phyloP scores from a whole-genome alignment of 2,113 vertebrate species.

The Platysteira castanea region DNA sequence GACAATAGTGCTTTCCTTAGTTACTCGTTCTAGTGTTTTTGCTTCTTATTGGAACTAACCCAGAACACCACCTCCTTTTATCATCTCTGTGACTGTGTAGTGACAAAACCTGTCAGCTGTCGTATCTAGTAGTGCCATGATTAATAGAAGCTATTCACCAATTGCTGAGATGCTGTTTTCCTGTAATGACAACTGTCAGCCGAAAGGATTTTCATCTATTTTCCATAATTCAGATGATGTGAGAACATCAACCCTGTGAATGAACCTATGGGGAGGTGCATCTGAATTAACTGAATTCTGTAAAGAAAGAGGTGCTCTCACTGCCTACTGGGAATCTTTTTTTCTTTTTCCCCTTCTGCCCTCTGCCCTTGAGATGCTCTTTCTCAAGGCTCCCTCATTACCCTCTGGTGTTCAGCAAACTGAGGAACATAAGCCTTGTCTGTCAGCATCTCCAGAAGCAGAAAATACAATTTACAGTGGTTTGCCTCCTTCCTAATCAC shows the following conservation, averaged over 20 bases:
- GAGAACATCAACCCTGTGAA: background rate
- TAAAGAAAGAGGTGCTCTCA: background rate
- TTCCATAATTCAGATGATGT: background rate
- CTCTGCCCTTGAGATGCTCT: background rate
- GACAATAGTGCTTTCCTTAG: background rate
- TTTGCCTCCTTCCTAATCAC: background rate
- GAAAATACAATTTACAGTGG: background rate
- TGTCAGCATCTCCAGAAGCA: background rate
- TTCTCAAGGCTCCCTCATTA: background rate
- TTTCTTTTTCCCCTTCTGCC: fast-evolving
- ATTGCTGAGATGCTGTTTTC: background rate
- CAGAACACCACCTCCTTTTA: background rate
- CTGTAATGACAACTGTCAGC: background rate
- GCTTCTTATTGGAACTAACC: background rate
- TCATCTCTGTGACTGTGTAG: background rate
- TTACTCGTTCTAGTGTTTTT: background rate
- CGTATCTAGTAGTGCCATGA: background rate
- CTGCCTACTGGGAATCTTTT: background rate
- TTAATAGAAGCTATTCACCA: background rate
- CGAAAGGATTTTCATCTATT: background rate
- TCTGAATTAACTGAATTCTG: background rate
- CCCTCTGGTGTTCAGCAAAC: background rate
- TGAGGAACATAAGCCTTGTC: background rate
- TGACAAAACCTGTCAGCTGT: constrained; percentile 12
- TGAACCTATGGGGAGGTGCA: background rate